phyloP scores from a whole-genome alignment of 2,888 invertebrate species.

The Epinotia ramella region DNA sequence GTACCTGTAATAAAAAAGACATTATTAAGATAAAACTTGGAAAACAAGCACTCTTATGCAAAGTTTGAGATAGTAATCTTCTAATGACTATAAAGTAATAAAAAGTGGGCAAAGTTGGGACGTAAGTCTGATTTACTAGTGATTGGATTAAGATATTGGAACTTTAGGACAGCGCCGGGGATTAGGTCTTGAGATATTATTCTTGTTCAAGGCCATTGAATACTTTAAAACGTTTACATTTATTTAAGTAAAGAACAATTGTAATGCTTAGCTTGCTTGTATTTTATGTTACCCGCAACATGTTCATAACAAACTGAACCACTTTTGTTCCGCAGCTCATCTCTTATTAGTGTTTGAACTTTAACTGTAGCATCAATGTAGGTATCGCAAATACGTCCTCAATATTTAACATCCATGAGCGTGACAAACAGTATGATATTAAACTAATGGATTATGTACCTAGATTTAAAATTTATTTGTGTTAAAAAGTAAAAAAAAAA shows the following conservation, averaged over 20 bases:
- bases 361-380: too few species aligned
- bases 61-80: slow-evolving; percentile 24
- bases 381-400: too few species aligned
- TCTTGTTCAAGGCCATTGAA: background rate
- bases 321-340: too few species aligned
- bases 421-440: too few species aligned
- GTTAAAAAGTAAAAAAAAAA: too few species aligned
- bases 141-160: slow-evolving; percentile 26
- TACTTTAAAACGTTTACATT: background rate
- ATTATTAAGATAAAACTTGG: slow-evolving; percentile 29
- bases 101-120: slow-evolving; percentile 26
- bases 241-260: background rate
- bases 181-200: background rate
- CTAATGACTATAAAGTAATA: slow-evolving; percentile 32
- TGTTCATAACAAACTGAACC: too few species aligned
- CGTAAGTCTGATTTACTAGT: slow-evolving; percentile 19
- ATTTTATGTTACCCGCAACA: too few species aligned
- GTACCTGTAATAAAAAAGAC: slow-evolving; percentile 36
- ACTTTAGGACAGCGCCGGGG: background rate
- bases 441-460: too few species aligned
- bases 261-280: too few species aligned
- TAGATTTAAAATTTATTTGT: too few species aligned
- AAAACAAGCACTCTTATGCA: slow-evolving; percentile 13
- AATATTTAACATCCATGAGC: too few species aligned
- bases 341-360: too few species aligned